These are phyloP conservation scores for Eriosoma lanigerum DNA, from an alignment of 1,140 invertebrate species.

Conservation along the genomic window DNA sequence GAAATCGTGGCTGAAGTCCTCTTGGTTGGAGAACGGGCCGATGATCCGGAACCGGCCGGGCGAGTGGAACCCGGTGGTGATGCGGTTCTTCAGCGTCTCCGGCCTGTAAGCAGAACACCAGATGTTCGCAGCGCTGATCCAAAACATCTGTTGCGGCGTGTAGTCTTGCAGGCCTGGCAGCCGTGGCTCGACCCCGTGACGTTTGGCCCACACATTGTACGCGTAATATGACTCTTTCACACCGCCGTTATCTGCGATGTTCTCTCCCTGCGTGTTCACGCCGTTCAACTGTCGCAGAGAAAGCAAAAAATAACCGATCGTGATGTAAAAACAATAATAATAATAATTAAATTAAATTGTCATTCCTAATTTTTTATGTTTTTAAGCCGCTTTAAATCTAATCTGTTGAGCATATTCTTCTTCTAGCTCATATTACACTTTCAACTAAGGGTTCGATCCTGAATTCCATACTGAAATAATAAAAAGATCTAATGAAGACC, in stretches of 20 bases:
- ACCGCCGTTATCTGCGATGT: slow-evolving; percentile 89
- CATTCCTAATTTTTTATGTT: no score
- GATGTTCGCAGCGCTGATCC: slow-evolving; percentile 70
- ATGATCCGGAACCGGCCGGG: slow-evolving; percentile 80
- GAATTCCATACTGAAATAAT: no score
- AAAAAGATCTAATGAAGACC: no score
- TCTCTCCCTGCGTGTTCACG: slow-evolving; percentile 87
- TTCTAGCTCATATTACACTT: no score
- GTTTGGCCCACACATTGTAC: slow-evolving; percentile 70
- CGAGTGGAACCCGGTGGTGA: slow-evolving; percentile 68
- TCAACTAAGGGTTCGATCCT: no score
- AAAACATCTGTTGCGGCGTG: slow-evolving; percentile 73
- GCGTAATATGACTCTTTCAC: slow-evolving; percentile 84
- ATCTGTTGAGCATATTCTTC: no score
- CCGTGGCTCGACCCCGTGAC: slow-evolving; percentile 66
- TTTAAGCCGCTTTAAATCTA: no score
- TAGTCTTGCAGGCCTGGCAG: slow-evolving; percentile 66
- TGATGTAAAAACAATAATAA: no score
- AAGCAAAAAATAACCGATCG: no score
- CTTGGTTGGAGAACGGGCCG: slow-evolving; percentile 86
- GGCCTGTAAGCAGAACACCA: slow-evolving; percentile 71
- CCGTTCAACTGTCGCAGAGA: slow-evolving; percentile 70
- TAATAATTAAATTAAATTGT: no score
- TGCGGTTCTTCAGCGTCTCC: slow-evolving; percentile 55
- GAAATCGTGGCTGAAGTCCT: slow-evolving; percentile 84